Conservation (phyloP, 2,888 invertebrate genomes). For the Rhingia campestris region DNA sequence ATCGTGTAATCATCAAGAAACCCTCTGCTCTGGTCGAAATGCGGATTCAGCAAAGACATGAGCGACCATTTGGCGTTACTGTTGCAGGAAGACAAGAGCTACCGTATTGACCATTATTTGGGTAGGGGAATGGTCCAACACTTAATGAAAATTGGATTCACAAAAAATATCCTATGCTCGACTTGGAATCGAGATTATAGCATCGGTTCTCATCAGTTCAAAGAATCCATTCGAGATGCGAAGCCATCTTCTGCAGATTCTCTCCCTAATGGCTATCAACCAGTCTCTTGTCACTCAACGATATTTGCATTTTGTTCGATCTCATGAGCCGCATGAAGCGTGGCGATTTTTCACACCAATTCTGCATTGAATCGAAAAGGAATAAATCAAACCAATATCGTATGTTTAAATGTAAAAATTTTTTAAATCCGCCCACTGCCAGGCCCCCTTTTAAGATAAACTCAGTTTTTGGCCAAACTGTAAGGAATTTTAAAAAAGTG, state of each 20-base stretch:
- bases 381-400: constrained; percentile 89
- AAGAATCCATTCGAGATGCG: constrained; percentile 99
- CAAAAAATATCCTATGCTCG: constrained; percentile 96
- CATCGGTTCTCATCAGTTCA: constrained; percentile 97
- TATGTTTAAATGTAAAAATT: too few species aligned
- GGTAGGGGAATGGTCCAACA: constrained; percentile 99
- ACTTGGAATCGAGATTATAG: constrained; percentile 99
- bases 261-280: constrained; percentile 99
- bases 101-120: constrained; percentile 98
- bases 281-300: constrained; percentile 96
- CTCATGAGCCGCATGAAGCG: constrained; percentile 97
- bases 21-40: constrained; percentile 98
- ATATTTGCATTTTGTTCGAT: constrained; percentile 99
- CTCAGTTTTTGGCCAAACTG: too few species aligned
- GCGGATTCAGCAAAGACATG: constrained; percentile 91
- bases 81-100: constrained; percentile 97
- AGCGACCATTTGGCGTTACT: constrained; percentile 93
- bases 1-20: constrained; percentile 98
- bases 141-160: constrained; percentile 97
- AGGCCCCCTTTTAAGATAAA: too few species aligned
- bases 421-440: too few species aligned
- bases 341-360: constrained; percentile 99
- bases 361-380: constrained; percentile 92
- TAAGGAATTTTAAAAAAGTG: too few species aligned
- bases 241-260: constrained; percentile 98